Base-by-base conservation (phyloP, 2,888 invertebrate genomes). In the Cryptocheilus praepositus region DNA sequence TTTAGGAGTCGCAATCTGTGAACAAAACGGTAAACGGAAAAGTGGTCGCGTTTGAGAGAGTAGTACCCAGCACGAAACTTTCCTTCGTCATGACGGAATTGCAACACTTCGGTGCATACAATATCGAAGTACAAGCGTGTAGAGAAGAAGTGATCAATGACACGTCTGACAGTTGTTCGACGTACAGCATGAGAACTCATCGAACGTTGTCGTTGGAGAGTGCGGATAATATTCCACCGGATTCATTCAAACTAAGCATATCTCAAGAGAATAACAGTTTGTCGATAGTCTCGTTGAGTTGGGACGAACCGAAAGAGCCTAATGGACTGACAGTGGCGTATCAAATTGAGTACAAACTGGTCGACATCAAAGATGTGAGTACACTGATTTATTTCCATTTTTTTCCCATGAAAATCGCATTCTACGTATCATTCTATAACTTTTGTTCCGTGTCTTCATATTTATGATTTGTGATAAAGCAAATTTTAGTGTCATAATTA, bases 281-380 rank as follows among this genome's bases (percentile, higher is more conserved):
- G 21, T 92, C 92, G 0, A 91, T 91, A 76, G 92, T 95, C 15
- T 92, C 92, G 55, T 89, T 96, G 2, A 91, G 90, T 25, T 98
- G 98, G 98, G 90, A 92, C 2, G 93, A 95, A 77, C 98, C 98
- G 0, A 79, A 85, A 21, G 90, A 93, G 71, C 98, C 98, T 0
- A 99, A 99, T 88, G 97, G 98, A 1, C 91, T 95, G 67, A 93
- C 98, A 54, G 92, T 96, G 51, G 94, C 94, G 0, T 98, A 98
- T 89, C 92, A 93, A 71, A 93, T 98, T 61, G 92, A 93, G 75
- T 95, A 95, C 84, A 91, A 92, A 71, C 91, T 92, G 60, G 90
- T 93, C 25, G 94, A 94, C 67, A 91, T 92, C 52, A 91, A 91
- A 83, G 92, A 93, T 86, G 93, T 93, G 84, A 90, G 90, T 88